These are phyloP conservation scores for Bembecia ichneumoniformis DNA, from an alignment of 2,888 invertebrate genomes.

Conservation along the genomic window DNA sequence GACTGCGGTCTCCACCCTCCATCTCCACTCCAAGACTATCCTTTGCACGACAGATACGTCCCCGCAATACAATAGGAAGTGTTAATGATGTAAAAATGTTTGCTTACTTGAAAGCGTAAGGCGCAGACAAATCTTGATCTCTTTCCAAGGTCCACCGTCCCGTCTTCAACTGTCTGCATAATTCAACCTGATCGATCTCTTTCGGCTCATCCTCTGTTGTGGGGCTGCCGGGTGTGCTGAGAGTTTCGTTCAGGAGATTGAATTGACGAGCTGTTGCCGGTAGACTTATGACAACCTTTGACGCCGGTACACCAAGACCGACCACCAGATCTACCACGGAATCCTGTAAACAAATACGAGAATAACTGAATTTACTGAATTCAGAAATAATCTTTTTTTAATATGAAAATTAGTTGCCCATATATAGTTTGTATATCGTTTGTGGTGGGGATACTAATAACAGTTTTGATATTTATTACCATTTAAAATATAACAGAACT, in stretches of 20 bases:
- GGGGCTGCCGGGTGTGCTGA: conserved; percentile 80
- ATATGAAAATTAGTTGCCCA: no score
- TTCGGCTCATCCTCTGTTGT: conserved; percentile 70
- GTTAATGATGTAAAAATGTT: background rate
- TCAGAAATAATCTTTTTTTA: no score
- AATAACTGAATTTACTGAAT: no score
- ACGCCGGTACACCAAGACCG: conserved; percentile 79
- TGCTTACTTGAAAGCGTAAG: conserved; percentile 78
- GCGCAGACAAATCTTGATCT: conserved; percentile 83
- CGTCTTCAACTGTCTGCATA: conserved; percentile 72
- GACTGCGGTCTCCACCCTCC: no score
- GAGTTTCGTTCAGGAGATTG: conserved; percentile 73
- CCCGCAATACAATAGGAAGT: no score
- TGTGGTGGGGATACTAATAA: no score
- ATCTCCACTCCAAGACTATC: no score
- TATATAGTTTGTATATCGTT: no score
- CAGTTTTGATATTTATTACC: no score
- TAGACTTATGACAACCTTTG: conserved; percentile 79
- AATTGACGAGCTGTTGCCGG: conserved; percentile 80
- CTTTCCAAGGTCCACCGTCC: conserved; percentile 81
- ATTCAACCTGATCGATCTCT: conserved; percentile 71
- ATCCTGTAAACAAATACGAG: conserved; percentile 59
- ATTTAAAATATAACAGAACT: no score
- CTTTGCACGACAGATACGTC: no score
- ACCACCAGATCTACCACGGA: conserved; percentile 81